phyloP scores from a whole-genome alignment of 2,888 invertebrate genomes.

The Drosophila lutescens region DNA sequence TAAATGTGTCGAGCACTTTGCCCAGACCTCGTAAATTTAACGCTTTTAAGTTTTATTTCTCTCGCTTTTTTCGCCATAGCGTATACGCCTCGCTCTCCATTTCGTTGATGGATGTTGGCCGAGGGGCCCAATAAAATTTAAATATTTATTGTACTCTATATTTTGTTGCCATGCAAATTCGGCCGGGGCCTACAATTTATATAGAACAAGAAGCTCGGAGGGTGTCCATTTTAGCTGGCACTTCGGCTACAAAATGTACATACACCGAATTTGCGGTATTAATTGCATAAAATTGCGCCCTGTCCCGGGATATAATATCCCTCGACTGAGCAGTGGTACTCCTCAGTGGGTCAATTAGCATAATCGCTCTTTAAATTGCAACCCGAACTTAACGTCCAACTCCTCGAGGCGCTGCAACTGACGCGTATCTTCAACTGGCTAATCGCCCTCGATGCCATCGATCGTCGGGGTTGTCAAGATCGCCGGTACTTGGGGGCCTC shows the following conservation, averaged over 20 bases:
- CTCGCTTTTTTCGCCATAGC: slow-evolving; percentile 5
- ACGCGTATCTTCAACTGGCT: slow-evolving; percentile 62
- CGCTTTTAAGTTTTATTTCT: slow-evolving; percentile 65
- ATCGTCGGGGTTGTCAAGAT: slow-evolving; percentile 46
- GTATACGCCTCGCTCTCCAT: slow-evolving; percentile 2
- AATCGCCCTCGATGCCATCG: slow-evolving; percentile 40
- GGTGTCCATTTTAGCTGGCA: slow-evolving; percentile 33
- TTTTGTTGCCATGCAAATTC: slow-evolving; percentile 75
- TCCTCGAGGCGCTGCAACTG: slow-evolving; percentile 53
- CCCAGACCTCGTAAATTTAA: slow-evolving; percentile 74
- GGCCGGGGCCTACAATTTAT: slow-evolving; percentile 43
- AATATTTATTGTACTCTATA: slow-evolving; percentile 70
- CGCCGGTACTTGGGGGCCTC: slow-evolving; percentile 1
- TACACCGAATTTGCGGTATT: slow-evolving; percentile 59
- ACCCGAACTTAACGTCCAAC: slow-evolving; percentile 40
- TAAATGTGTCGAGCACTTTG: slow-evolving; percentile 58
- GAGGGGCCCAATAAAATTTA: slow-evolving; percentile 54
- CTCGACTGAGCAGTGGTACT: slow-evolving; percentile 5
- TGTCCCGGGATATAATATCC: slow-evolving; percentile 25
- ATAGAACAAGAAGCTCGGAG: slow-evolving; percentile 5
- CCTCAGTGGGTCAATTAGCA: slow-evolving; percentile 76
- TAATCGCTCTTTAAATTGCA: slow-evolving; percentile 79
- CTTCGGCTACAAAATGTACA: slow-evolving; percentile 41
- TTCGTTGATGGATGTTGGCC: slow-evolving; percentile 24
- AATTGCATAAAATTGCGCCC: slow-evolving; percentile 51